Conservation (phyloP, 2,113 vertebrate genomes). For the Xenopus laevis region DNA sequence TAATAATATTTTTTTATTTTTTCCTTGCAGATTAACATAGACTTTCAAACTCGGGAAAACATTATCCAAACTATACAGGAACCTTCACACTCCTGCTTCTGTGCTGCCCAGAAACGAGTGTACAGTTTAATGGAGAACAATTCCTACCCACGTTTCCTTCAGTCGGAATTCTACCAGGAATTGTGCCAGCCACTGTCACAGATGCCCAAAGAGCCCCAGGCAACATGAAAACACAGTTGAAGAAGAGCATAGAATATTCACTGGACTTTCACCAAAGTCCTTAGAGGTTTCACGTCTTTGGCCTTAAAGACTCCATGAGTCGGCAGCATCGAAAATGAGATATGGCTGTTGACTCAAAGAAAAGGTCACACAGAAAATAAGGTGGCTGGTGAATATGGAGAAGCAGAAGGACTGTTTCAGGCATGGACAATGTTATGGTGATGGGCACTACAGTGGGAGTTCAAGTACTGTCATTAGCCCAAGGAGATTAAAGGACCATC, state of each 20-base stretch:
- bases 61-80: conserved; percentile 71
- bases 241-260: neutral
- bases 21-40: conserved; percentile 80
- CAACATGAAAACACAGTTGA: neutral
- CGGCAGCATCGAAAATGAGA: conserved; percentile 40
- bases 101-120: conserved; percentile 76
- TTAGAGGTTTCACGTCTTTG: neutral
- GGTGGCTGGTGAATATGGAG: neutral
- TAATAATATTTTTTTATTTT: neutral
- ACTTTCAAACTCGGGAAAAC: conserved; percentile 77
- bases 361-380: neutral
- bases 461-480: neutral
- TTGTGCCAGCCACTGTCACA: conserved; percentile 61
- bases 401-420: neutral
- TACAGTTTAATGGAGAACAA: conserved; percentile 89
- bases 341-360: neutral
- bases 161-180: conserved; percentile 72
- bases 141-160: conserved; percentile 84
- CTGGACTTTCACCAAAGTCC: neutral
- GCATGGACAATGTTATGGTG: neutral
- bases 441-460: neutral
- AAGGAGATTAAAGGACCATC: neutral
- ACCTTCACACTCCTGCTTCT: conserved; percentile 72
- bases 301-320: conserved; percentile 20
- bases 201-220: conserved; percentile 51